Evolutionary conservation across 2,113 vertebrate genomes (phyloP), one percentile per base, ranked within the genome.

Genomic region (Dinomys branickii): DNA sequence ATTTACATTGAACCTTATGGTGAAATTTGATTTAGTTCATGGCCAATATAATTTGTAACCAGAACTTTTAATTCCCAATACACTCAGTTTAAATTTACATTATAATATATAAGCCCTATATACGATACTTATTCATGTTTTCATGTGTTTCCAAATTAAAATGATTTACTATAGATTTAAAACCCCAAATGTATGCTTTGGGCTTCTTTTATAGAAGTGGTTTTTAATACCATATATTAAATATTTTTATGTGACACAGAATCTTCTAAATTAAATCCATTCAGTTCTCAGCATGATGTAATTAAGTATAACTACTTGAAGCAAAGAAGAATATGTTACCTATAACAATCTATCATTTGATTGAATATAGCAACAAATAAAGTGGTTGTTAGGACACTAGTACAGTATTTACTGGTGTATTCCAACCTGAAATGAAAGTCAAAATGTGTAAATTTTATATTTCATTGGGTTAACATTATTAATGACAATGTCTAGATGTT

Each of bases 191-290:
- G 11, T 52, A 85, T 65, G 95, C 77, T 93, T 93, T 26, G 87
- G 86, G 86, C n/a, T 88, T 95, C 85, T 92, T 97, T 97, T 84
- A 94, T 95, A 97, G 88, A 95, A 92, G 50, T 93, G 24, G 33
- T 24, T 85, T 97, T 98, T 97, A 97, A 97, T 97, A 97, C 96
- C 85, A 95, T 80, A 96, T 26, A 95, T n/a, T 89, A 38, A 97
- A 77, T 97, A 97, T 85, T 90, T 95, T 56, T 95, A 91, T 93
- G 88, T 8, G 84, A 94, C 92, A 96, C 97, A 96, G 73, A 96
- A 84, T 96, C 19, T 96, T 92, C 63, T 91, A 97, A 97, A 97
- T 97, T 95, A 97, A 98, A 97, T 85, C 8, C 83, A 96, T 98
- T 97, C 35, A 33, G 38, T 93, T 98, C 91, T 88, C 94, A 98